A percentile compares a stretch with the other conserved stretches of the same genome.
These are phyloP conservation scores for Nymphicus hollandicus DNA, from an alignment of 2,113 vertebrate species.

Conservation along the genomic window DNA sequence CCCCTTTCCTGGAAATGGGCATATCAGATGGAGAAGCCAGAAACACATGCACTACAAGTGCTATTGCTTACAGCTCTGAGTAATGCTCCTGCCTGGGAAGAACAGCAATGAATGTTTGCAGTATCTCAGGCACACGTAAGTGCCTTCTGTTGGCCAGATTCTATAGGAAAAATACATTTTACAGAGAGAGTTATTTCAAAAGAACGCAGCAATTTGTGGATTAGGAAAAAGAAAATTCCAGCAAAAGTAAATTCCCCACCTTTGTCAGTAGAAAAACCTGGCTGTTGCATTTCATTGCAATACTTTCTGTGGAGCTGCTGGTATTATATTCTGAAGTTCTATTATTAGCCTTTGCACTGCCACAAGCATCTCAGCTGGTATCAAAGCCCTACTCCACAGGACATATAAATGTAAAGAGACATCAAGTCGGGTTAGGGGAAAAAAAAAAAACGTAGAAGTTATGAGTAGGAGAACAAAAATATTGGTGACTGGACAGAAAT, in stretches of 20 bases:
- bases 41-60: not conserved
- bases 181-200: not conserved
- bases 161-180: not conserved
- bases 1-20: not conserved
- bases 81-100: not conserved
- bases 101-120: not conserved
- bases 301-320: not conserved
- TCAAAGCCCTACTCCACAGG: not conserved
- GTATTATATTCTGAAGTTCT: not conserved
- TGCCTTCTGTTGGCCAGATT: not conserved
- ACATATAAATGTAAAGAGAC: not conserved
- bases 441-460: not conserved
- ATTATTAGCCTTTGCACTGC: not conserved
- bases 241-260: not conserved
- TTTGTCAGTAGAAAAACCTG: not conserved
- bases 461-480: not conserved
- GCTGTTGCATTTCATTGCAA: not conserved
- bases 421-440: not conserved
- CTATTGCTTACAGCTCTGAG: not conserved
- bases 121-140: not conserved
- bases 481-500: not conserved
- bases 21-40: not conserved
- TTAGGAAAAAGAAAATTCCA: not conserved
- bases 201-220: not conserved
- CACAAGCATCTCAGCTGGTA: not conserved